Base-by-base conservation (phyloP, 2,113 vertebrate genomes). In the Epinephelus moara region DNA sequence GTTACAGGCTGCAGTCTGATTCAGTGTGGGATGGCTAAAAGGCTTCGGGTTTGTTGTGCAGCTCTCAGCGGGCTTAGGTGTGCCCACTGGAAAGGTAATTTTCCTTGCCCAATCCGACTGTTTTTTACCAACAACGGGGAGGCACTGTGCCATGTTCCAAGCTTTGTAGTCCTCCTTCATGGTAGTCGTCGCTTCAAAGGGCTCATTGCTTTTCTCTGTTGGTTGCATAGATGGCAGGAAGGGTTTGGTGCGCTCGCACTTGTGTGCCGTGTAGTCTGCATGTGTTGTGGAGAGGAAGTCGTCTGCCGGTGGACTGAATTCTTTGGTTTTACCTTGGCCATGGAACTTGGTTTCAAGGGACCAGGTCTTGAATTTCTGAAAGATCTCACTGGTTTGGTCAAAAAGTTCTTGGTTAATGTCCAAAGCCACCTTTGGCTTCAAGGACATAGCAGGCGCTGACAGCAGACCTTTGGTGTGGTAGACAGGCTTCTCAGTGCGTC, bases 281-380 rank as follows among this genome's bases (percentile, higher is more conserved):
- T 90, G 93, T 5, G 75, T 81, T 2, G 93, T 95, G 1, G 93
- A 92, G 10, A 85, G 42, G 76, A 94, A 81, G 18, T 89, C 80
- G 25, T 94, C 92, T 50, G 81, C n/a, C 0, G 93, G 63, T 67
- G 89, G 80, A 56, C 85, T 27, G 30, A 94, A 92, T 0, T 50
- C 0, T 0, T 3, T 61, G 1, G 57, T 45, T 62, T 90, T 42
- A 7, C 25, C 76, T 72, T 67, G 94, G 15, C 61, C 27, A 0
- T 14, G 63, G 23, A 78, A 67, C 0, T 90, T 0, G 1, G 62
- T 81, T 53, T 57, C 62, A 1, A 7, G 42, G 6, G 95, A 93
- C 94, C 94, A 95, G 9, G 75, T 30, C 83, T 94, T 92, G 49
- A 94, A 96, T 7, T 94, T 91, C 21, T 95, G 88, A 27, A 63